Conservation (phyloP, 2,113 vertebrate genomes). For the Gymnocephalus cernua region DNA sequence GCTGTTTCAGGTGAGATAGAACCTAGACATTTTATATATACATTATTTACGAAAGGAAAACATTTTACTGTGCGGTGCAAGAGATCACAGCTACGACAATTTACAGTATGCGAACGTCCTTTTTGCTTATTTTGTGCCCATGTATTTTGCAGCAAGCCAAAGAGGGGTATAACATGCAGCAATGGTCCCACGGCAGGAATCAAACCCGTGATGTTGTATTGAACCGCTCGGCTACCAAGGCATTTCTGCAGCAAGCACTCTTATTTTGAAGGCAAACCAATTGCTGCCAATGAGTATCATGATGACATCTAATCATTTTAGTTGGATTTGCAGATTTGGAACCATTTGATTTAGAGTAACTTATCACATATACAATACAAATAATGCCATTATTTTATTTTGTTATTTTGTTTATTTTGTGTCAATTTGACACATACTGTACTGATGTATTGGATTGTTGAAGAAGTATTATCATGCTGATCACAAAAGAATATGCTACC, state of each 20-base stretch:
- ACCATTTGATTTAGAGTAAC: background rate
- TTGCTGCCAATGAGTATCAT: background rate
- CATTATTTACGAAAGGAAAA: background rate
- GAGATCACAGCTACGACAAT: background rate
- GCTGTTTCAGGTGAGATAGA: background rate
- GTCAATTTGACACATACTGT: background rate
- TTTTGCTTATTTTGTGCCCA: background rate
- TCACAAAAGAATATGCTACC: background rate
- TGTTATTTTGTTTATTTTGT: background rate
- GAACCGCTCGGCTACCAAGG: background rate
- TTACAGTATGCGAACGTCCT: too few relatives aligned
- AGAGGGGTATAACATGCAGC: too few relatives aligned
- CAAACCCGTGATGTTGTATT: background rate
- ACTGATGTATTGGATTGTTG: background rate
- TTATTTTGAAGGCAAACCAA: background rate
- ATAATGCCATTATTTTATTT: background rate
- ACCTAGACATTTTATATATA: background rate
- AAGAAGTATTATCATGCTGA: background rate
- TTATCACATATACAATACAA: slow-evolving; percentile 3
- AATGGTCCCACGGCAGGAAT: background rate
- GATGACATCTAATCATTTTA: background rate
- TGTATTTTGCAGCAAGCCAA: background rate
- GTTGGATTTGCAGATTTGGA: background rate
- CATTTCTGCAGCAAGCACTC: background rate
- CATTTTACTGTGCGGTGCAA: fast-evolving